Conservation (phyloP, 2,797 vertebrate species). For the Pagetopsis macropterus region DNA sequence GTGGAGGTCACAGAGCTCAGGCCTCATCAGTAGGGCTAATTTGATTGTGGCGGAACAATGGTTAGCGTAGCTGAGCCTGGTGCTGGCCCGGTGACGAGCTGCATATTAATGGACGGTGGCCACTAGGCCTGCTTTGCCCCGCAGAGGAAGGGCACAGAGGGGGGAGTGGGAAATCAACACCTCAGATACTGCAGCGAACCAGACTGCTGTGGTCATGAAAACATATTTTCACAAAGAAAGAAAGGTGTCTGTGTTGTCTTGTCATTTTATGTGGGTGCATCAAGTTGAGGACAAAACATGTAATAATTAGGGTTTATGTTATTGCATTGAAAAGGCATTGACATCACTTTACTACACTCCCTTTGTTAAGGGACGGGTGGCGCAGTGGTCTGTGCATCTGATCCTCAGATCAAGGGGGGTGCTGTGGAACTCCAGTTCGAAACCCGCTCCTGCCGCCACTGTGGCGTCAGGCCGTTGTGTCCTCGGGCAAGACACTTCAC, state of each 20-base stretch:
- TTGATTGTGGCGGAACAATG: slow-evolving; percentile 92
- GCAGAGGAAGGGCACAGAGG: slow-evolving; percentile 27
- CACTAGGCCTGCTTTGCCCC: slow-evolving; percentile 24
- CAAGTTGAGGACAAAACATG: background rate
- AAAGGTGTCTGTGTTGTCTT: background rate
- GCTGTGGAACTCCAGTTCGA: no score
- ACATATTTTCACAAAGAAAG: background rate
- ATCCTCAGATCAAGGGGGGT: no score
- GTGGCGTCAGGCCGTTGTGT: no score
- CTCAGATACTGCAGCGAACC: background rate
- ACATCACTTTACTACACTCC: background rate
- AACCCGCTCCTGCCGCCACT: no score
- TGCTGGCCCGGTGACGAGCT: slow-evolving; percentile 46
- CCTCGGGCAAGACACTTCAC: no score
- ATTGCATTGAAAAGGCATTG: background rate
- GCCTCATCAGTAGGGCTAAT: slow-evolving; percentile 95
- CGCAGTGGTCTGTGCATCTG: no score
- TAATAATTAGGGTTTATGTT: background rate
- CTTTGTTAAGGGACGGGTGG: no score
- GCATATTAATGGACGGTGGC: slow-evolving; percentile 62
- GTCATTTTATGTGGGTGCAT: background rate
- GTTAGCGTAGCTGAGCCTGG: slow-evolving; percentile 48
- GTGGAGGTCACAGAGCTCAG: slow-evolving; percentile 90
- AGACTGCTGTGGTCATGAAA: slow-evolving; percentile 16
- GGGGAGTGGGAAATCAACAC: slow-evolving; percentile 3